phyloP scores from a whole-genome alignment of 1,140 invertebrate genomes.

The Euschistus heros region DNA sequence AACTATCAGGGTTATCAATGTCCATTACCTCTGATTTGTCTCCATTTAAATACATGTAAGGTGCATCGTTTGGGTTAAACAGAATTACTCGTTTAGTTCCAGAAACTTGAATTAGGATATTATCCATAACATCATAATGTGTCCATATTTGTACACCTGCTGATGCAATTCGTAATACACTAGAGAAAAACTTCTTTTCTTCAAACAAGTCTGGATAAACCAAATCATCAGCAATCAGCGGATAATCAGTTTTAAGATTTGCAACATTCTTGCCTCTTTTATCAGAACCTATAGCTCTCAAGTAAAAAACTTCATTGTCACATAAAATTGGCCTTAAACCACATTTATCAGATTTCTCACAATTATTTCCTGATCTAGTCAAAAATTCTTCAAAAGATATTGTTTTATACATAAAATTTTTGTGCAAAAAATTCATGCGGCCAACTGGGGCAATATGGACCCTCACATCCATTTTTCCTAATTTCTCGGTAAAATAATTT shows the following conservation, averaged over 20 bases:
- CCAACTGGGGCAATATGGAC: constrained; percentile 40
- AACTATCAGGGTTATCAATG: constrained; percentile 41
- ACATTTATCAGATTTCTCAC: constrained; percentile 28
- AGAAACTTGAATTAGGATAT: constrained; percentile 44
- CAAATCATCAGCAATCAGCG: constrained; percentile 40
- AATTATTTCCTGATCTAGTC: constrained; percentile 32
- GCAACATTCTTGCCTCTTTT: constrained; percentile 44
- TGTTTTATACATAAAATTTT: constrained; percentile 47
- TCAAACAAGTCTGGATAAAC: constrained; percentile 39
- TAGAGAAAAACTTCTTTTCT: constrained; percentile 42
- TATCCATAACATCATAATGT: constrained; percentile 55
- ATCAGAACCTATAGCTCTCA: constrained; percentile 43
- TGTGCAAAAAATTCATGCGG: constrained; percentile 45
- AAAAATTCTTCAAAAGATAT: constrained; percentile 40
- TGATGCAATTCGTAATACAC: constrained; percentile 46
- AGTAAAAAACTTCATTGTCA: constrained; percentile 43
- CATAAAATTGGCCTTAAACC: constrained; percentile 33
- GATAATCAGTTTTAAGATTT: constrained; percentile 41
- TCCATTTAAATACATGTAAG: constrained; percentile 45
- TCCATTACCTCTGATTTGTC: constrained; percentile 49
- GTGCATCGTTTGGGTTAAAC: constrained; percentile 42
- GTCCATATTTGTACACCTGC: constrained; percentile 45
- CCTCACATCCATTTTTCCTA: constrained; percentile 38
- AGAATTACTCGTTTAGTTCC: constrained; percentile 44
- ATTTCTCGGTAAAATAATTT: constrained; percentile 38